Percentiles rank a stretch among this genome's conserved stretches.
Evolutionary conservation across 2,888 invertebrate genomes (phyloP).

Genomic region (Thera obeliscata): DNA sequence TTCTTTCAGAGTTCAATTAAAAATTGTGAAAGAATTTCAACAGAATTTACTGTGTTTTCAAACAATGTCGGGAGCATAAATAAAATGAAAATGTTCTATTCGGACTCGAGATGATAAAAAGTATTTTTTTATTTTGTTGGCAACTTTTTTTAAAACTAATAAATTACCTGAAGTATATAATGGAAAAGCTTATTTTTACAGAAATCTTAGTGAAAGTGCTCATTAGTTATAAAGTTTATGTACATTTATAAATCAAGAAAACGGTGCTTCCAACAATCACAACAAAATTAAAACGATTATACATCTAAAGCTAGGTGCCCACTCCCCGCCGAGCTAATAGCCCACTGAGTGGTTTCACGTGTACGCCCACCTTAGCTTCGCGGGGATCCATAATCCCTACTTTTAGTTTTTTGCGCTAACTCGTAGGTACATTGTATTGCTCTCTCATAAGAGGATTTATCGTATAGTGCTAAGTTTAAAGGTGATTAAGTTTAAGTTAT

Average conservation of each 20-base stretch:
- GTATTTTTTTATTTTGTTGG: conserved; percentile 1
- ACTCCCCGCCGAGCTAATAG: conserved; percentile 58
- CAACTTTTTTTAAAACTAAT: conserved; percentile 6
- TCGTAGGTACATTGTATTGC: conserved; percentile 67
- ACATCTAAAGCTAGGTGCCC: conserved; percentile 29
- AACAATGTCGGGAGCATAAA: conserved; percentile 37
- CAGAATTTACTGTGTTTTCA: conserved; percentile 30
- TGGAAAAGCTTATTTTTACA: neutral
- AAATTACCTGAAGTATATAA: conserved; percentile 14
- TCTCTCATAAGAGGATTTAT: conserved; percentile 62
- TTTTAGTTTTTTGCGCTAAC: conserved; percentile 70
- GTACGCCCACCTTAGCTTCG: conserved; percentile 67
- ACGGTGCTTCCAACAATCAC: conserved; percentile 11
- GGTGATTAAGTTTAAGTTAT: neutral
- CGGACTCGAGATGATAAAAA: conserved; percentile 29
- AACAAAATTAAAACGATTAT: conserved; percentile 34
- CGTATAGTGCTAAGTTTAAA: conserved; percentile 19
- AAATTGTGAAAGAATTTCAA: conserved; percentile 27
- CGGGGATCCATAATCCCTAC: conserved; percentile 63
- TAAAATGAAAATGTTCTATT: conserved; percentile 34
- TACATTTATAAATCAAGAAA: neutral
- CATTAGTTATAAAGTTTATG: neutral
- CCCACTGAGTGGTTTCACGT: conserved; percentile 76
- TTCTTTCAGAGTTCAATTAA: conserved; percentile 50
- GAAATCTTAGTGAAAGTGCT: neutral